A percentile compares a stretch with the other conserved stretches of the same genome.
These are phyloP conservation scores for Cavia porcellus DNA, from an alignment of 2,113 vertebrate species.

Conservation along the genomic window DNA sequence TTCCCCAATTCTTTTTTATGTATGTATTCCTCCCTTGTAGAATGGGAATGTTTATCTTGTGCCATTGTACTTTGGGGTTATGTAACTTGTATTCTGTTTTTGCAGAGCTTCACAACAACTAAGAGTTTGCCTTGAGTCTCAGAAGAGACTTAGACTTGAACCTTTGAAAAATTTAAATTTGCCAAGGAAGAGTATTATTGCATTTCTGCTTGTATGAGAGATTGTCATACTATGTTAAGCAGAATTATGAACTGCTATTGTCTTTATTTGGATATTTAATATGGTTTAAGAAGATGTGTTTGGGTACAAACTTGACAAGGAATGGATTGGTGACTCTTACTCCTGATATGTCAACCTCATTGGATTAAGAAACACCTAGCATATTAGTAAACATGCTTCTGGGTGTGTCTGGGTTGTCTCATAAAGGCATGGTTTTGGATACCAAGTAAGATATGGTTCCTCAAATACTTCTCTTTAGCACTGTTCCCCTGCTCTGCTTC, in stretches of 20 bases:
- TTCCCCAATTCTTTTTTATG: too few relatives aligned
- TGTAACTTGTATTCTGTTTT: background rate
- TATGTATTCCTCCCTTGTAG: too few relatives aligned
- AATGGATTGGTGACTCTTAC: background rate
- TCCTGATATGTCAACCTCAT: background rate
- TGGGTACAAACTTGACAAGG: background rate
- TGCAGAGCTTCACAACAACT: background rate
- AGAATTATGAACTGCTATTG: too few relatives aligned
- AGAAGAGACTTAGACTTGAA: too few relatives aligned
- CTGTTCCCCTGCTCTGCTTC: background rate
- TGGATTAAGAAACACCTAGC: background rate
- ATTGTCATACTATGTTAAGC: background rate
- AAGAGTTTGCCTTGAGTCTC: background rate
- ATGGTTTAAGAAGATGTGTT: background rate
- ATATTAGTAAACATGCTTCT: background rate
- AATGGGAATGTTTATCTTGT: too few relatives aligned
- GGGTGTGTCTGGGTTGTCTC: background rate
- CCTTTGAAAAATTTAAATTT: background rate
- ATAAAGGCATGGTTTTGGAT: background rate
- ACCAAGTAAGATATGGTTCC: background rate
- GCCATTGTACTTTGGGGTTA: background rate
- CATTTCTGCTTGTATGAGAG: background rate
- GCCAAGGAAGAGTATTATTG: background rate
- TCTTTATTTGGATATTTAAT: too few relatives aligned
- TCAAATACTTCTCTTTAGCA: background rate